Base-by-base conservation (phyloP, 1,140 invertebrate species). In the Tetranychus urticae region DNA sequence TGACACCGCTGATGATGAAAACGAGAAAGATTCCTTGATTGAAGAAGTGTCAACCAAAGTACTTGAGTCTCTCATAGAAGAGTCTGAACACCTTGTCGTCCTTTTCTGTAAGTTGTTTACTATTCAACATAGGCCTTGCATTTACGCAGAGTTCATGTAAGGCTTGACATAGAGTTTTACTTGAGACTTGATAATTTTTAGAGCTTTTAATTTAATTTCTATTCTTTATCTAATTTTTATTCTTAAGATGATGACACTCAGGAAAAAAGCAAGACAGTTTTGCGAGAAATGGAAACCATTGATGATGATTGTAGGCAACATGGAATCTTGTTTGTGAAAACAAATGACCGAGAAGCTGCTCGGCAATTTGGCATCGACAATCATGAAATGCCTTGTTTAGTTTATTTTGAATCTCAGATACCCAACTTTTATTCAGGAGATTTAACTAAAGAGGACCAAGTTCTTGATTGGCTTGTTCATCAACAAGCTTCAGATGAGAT, bases 221-320 rank as follows among this genome's bases (percentile, higher is more conserved):
- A 6, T 42, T 10, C 5, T 6, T 42, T 42, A 42, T 6, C 39
- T 42, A 59, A 59, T 37, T 33, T 1, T 59, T 33, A 46, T 59
- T 46, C 13, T 37, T n/a, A 64, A 61, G 67, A 68, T 61, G 67
- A 68, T 60, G 66, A 67, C 34, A 60, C 60, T 50, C 55, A 90
- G 69, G 79, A 82, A 61, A 87, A 86, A 74, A 89, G 85, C 39
- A 81, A 85, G 69, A 80, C 81, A 70, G 84, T 88, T 52, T 74
- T 93, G 50, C 83, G 82, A 68, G 88, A 92, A 76, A 72, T 93
- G 64, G 89, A 93, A 76, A 91, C 90, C 70, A 92, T 92, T 70
- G 88, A 92, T 69, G 88, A 92, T 72, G 88, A 92, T 74, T 89
- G 86, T 73, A 88, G 92, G 73, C 75, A 82, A 63, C 73, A 88